Conservation (phyloP, 2,113 vertebrate genomes). For the Hippocampus comes region DNA sequence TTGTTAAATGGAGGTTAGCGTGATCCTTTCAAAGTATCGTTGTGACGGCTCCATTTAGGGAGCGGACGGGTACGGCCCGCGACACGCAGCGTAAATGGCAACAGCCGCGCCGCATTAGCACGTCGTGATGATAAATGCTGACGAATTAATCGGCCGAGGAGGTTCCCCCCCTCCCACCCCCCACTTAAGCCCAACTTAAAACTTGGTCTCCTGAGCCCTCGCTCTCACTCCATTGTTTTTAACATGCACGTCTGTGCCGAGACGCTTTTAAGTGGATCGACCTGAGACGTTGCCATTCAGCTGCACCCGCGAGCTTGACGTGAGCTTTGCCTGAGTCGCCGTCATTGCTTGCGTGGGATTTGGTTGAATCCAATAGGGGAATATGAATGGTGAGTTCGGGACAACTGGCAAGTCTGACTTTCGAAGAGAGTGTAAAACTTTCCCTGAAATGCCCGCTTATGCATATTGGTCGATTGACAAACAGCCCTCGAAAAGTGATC, state of each 20-base stretch:
- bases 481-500: too few relatives aligned
- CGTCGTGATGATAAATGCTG: constrained; percentile 51
- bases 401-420: too few relatives aligned
- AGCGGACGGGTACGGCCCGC: constrained; percentile 56
- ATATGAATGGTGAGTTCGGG: too few relatives aligned
- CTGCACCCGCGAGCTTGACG: neutral
- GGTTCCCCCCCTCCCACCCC: constrained; percentile 9
- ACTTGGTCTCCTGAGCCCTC: constrained; percentile 1
- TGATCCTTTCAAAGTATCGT: constrained; percentile 61
- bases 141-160: constrained; percentile 48
- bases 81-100: constrained; percentile 61
- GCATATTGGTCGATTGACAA: too few relatives aligned
- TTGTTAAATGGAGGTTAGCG: constrained; percentile 80
- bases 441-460: too few relatives aligned
- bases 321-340: too few relatives aligned
- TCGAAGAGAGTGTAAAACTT: too few relatives aligned
- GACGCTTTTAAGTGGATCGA: neutral
- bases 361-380: too few relatives aligned
- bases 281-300: neutral
- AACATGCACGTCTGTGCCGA: neutral
- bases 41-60: constrained; percentile 74
- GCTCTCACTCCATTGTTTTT: neutral
- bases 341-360: too few relatives aligned
- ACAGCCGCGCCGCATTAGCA: constrained; percentile 56
- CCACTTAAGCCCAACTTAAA: constrained; percentile 39